Conservation (phyloP, 2,113 vertebrate genomes). For the Terrapene triunguis region DNA sequence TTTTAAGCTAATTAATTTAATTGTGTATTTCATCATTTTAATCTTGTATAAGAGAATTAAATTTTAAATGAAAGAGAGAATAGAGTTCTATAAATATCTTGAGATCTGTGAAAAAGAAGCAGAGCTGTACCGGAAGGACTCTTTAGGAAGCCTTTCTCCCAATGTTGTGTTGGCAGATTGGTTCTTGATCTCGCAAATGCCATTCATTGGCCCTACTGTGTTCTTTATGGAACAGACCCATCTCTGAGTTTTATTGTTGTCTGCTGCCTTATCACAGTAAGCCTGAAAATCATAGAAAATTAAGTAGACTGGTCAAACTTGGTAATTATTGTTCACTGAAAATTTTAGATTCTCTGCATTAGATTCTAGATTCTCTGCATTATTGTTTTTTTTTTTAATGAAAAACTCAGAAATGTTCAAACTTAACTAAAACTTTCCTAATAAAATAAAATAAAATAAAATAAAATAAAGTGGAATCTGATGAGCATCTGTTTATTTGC, state of each 20-base stretch:
- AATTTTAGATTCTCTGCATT: neutral
- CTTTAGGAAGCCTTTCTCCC: neutral
- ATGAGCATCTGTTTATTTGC: neutral
- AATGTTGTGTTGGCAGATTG: fast-evolving
- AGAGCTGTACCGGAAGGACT: neutral
- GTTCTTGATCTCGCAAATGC: neutral
- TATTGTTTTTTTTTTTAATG: neutral
- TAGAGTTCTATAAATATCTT: neutral
- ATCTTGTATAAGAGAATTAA: fast-evolving
- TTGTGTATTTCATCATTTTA: fast-evolving
- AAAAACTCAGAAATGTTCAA: neutral
- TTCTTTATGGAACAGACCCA: neutral
- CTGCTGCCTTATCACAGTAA: neutral
- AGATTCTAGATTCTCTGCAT: neutral
- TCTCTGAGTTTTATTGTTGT: fast-evolving
- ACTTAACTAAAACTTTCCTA: neutral
- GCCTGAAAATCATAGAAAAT: fast-evolving
- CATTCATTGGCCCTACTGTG: fast-evolving
- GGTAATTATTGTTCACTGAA: neutral
- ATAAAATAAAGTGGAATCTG: neutral
- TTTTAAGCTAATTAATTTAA: neutral
- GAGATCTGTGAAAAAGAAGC: neutral
- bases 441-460: neutral
- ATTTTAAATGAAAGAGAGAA: neutral
- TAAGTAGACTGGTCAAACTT: neutral